phyloP scores from a whole-genome alignment of 2,113 vertebrate genomes.

The Uria lomvia region DNA sequence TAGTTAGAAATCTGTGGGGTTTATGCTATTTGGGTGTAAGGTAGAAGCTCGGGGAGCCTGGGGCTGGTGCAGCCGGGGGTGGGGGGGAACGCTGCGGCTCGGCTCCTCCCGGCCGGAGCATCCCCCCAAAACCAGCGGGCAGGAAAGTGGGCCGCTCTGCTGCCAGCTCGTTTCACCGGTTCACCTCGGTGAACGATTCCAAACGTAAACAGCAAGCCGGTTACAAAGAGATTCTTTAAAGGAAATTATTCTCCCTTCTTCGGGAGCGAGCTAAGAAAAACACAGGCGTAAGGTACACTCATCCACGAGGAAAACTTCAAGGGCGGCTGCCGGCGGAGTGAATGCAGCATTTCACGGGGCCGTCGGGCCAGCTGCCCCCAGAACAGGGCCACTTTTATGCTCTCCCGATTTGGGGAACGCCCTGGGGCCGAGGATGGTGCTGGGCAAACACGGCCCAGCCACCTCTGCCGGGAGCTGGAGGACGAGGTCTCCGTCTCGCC shows the following conservation, averaged over 20 bases:
- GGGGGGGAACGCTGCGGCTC: not conserved
- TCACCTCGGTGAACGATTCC: not conserved
- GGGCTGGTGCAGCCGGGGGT: fast-evolving
- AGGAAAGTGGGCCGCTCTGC: not conserved
- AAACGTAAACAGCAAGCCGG: not conserved
- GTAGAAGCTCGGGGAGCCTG: not conserved
- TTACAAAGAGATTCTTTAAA: slow-evolving; percentile 45
- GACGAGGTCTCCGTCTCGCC: not conserved
- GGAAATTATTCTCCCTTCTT: slow-evolving; percentile 22
- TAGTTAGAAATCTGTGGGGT: not conserved
- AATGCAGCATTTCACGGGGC: not conserved
- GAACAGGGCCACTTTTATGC: slow-evolving; percentile 47
- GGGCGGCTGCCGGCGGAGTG: not conserved
- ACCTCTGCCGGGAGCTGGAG: not conserved
- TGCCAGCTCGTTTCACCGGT: not conserved
- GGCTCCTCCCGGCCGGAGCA: not conserved
- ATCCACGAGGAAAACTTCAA: not conserved
- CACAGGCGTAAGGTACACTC: not conserved
- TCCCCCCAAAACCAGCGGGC: not conserved
- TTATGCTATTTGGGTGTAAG: not conserved
- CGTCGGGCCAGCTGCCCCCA: not conserved
- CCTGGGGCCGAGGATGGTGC: not conserved
- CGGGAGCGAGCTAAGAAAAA: slow-evolving; percentile 33
- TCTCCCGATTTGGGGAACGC: not conserved
- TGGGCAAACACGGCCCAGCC: not conserved